Percentiles rank a stretch among this genome's conserved stretches.
These are phyloP conservation scores for Keiferia lycopersicella DNA, from an alignment of 2,888 invertebrate species.

Conservation along the genomic window DNA sequence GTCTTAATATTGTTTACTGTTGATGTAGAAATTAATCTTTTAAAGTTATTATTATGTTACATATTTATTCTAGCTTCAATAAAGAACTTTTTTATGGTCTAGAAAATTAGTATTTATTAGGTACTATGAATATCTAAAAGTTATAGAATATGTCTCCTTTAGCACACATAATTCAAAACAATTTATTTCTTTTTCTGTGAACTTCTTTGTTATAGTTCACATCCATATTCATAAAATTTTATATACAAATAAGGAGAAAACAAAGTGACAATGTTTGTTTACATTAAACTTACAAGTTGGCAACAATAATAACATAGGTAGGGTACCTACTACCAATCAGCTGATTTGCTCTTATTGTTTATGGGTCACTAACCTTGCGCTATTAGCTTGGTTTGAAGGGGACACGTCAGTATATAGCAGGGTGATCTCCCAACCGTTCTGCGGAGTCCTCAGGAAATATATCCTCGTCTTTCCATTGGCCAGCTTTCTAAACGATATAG, in stretches of 20 bases:
- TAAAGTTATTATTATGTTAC: too few species aligned
- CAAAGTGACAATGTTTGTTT: background rate
- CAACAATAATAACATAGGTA: background rate
- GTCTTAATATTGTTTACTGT: too few species aligned
- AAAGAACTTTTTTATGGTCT: too few species aligned
- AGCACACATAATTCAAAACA: too few species aligned
- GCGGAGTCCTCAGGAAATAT: conserved; percentile 94
- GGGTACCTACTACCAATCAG: background rate
- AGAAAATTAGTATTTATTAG: too few species aligned
- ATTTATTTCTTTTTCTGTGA: too few species aligned
- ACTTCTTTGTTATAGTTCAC: too few species aligned
- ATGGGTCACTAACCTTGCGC: conserved; percentile 56
- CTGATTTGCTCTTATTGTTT: background rate
- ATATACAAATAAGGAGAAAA: background rate
- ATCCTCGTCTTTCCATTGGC: conserved; percentile 91
- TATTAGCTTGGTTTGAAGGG: conserved; percentile 79
- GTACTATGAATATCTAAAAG: too few species aligned
- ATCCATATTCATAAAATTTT: too few species aligned
- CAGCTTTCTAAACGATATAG: conserved; percentile 89
- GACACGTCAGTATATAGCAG: conserved; percentile 92
- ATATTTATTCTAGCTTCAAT: too few species aligned
- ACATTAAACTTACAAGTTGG: background rate
- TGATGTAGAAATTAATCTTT: too few species aligned
- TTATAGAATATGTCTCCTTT: too few species aligned
- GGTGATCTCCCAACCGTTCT: conserved; percentile 94